Base-by-base conservation (phyloP, 2,113 vertebrate genomes). In the Otolemur garnettii region DNA sequence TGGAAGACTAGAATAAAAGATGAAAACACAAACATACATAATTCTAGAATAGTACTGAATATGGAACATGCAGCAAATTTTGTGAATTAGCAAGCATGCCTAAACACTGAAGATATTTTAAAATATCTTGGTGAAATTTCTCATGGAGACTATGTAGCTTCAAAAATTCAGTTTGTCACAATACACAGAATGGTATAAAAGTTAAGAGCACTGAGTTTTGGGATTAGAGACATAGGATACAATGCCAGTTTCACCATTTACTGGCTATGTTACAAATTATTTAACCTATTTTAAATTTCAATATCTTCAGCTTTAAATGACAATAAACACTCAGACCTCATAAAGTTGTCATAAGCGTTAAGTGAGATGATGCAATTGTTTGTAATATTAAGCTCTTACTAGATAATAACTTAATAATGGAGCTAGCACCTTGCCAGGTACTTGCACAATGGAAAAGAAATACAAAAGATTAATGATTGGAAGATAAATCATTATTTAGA, bases 61-160 rank as follows among this genome's bases (percentile, higher is more conserved):
- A 57, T 72, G 14, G 19, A 66, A 69, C 24, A 35, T 21, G 8
- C 6, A 30, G 30, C 66, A 80, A 66, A 68, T 60, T 75, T 85
- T 59, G 66, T 8, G 7, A 81, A 77, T 3, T 78, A 85, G 38
- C 8, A n/a, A 68, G 55, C 5, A 84, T 24, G 30, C 22, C 35
- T 33, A 60, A 71, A 82, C 93, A 66, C 15, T 50, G 79, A 26
- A 91, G 45, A 57, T 8, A 69, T 72, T 87, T 93, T 45, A 68
- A 89, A 90, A 50, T 33, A 95, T n/a, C 10, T 86, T 14, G 45
- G 77, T 82, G 79, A 95, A 93, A 83, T 78, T 93, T 77, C 86
- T 69, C 59, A 81, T 2, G 42, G 33, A 91, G 53, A 84, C 18
- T 92, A 26, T 30, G 64, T 24, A 38, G 50, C 50, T 90, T 59